Evolutionary conservation across 2,113 vertebrate genomes (phyloP).

Genomic region (Pantherophis guttatus): DNA sequence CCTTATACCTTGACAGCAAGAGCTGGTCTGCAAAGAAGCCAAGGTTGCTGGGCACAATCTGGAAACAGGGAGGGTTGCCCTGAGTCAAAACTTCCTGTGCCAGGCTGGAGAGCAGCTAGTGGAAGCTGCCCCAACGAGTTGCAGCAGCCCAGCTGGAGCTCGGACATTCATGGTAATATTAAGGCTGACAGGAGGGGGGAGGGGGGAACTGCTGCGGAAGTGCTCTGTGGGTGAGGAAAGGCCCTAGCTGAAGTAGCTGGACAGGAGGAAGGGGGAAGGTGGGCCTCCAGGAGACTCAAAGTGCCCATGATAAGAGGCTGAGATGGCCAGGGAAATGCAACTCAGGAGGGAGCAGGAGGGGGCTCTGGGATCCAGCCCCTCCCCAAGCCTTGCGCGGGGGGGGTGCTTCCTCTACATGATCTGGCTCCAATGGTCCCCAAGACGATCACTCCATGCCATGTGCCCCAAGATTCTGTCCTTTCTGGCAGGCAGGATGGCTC

Average conservation of each 20-base stretch:
- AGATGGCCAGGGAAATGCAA: not conserved
- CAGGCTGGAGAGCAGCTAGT: not conserved
- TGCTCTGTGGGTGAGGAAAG: not conserved
- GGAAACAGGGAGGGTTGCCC: too few species aligned
- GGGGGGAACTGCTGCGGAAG: not conserved
- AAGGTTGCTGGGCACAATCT: not conserved
- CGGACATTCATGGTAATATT: not conserved
- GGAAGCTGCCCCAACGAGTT: accelerated
- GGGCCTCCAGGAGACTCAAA: too few species aligned
- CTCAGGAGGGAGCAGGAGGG: not conserved
- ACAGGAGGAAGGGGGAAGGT: not conserved
- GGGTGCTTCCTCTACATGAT: not conserved
- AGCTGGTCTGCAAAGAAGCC: not conserved
- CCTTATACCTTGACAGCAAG: not conserved
- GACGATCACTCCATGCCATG: not conserved
- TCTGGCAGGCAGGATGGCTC: too few species aligned
- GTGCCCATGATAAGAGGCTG: not conserved
- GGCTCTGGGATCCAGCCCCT: not conserved
- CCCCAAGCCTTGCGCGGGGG: not conserved
- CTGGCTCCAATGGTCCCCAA: not conserved
- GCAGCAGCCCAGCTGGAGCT: accelerated
- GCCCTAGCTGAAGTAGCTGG: not conserved
- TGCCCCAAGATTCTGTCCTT: not conserved
- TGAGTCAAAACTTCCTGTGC: too few species aligned
- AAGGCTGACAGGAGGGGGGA: too few species aligned